A percentile compares a stretch with the other conserved stretches of the same genome.
Conservation (phyloP, 1,140 invertebrate species). For the Marisa cornuarietis region DNA sequence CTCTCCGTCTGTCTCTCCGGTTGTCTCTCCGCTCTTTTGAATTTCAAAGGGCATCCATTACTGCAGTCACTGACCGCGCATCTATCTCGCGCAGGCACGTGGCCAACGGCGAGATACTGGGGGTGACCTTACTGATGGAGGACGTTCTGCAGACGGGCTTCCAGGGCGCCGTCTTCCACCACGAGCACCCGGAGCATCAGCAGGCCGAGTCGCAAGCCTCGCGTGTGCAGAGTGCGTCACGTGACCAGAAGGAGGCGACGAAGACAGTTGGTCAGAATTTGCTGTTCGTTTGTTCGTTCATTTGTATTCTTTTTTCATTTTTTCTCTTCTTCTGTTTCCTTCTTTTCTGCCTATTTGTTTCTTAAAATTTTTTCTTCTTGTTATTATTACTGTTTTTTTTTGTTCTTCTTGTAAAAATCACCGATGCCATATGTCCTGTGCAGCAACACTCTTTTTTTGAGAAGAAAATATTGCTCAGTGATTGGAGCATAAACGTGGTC, state of each 20-base stretch:
- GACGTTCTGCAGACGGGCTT: conserved; percentile 60
- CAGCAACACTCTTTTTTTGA: too few species aligned
- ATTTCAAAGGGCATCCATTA: not conserved
- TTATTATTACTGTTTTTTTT: too few species aligned
- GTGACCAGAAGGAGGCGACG: conserved; percentile 32
- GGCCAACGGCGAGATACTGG: conserved; percentile 64
- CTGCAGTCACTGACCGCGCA: not conserved
- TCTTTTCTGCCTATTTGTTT: too few species aligned
- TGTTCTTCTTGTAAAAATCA: too few species aligned
- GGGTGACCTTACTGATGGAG: conserved; percentile 63
- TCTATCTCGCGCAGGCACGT: conserved; percentile 52
- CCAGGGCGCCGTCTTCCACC: conserved; percentile 40
- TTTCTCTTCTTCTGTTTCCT: too few species aligned
- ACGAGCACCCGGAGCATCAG: conserved; percentile 23
- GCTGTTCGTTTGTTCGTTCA: not conserved
- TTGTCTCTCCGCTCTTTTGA: not conserved
- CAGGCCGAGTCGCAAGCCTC: conserved; percentile 12
- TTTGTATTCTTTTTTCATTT: too few species aligned
- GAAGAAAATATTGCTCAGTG: too few species aligned
- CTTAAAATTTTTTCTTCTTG: too few species aligned
- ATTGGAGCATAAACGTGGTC: too few species aligned
- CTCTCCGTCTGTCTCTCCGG: not conserved
- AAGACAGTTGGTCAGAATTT: conserved; percentile 25
- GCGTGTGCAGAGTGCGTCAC: conserved; percentile 12
- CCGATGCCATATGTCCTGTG: too few species aligned